phyloP scores from a whole-genome alignment of 1,140 invertebrate species.

The Atopsyche davidsoni region DNA sequence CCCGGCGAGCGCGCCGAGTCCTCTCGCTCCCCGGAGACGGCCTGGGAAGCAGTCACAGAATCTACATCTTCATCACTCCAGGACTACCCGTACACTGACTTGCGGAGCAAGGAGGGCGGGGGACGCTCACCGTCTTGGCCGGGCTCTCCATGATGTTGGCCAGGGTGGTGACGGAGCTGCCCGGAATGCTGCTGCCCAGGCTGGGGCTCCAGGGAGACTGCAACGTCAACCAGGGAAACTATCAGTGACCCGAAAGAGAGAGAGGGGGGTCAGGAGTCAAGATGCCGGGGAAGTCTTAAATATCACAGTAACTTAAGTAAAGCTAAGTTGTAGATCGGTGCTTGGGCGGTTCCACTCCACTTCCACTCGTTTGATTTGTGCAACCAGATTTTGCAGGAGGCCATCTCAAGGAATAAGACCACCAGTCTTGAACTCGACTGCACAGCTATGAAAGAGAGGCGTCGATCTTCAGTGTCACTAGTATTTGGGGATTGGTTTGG shows the following conservation, averaged over 20 bases:
- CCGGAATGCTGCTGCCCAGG: constrained; percentile 16
- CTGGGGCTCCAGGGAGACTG: constrained; percentile 41
- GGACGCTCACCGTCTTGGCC: constrained; percentile 37
- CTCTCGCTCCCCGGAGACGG: not conserved
- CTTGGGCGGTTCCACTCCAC: no score
- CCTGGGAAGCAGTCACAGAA: constrained; percentile 8
- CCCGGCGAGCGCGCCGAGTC: constrained; percentile 7
- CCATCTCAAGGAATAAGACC: constrained; percentile 13
- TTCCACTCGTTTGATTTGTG: no score
- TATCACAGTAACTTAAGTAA: no score
- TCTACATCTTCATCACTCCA: not conserved
- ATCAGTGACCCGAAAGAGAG: constrained; percentile 32
- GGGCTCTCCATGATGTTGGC: constrained; percentile 47
- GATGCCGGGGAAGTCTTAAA: no score
- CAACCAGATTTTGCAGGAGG: no score
- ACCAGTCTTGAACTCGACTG: not conserved
- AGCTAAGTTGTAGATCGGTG: no score
- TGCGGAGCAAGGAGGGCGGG: not conserved
- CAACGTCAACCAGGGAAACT: constrained; percentile 34
- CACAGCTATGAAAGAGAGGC: not conserved
- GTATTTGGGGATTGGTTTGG: not conserved
- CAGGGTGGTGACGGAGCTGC: constrained; percentile 35
- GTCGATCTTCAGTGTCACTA: not conserved
- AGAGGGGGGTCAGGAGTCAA: constrained; percentile 36
- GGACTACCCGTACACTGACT: not conserved